Conservation (phyloP, 2,888 invertebrate genomes). For the Pardosa pseudoannulata region DNA sequence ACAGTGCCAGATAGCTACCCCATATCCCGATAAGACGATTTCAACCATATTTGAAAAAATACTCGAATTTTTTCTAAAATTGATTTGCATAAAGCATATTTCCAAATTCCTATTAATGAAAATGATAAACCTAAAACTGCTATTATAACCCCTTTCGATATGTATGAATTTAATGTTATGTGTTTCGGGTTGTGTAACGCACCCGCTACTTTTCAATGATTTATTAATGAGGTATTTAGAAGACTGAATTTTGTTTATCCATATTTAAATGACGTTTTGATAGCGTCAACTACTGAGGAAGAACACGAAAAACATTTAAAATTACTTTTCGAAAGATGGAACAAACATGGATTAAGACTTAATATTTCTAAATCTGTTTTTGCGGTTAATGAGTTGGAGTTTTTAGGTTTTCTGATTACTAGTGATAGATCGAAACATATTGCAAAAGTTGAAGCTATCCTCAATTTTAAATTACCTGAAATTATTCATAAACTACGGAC, state of each 20-base stretch:
- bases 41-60: slow-evolving; percentile 22
- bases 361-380: not conserved
- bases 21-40: slow-evolving; percentile 40
- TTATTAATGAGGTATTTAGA: too few relatives aligned
- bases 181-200: not conserved
- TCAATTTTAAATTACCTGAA: slow-evolving; percentile 27
- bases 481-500: slow-evolving; percentile 28
- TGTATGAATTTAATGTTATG: slow-evolving; percentile 16
- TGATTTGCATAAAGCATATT: slow-evolving; percentile 16
- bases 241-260: too few relatives aligned
- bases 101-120: slow-evolving; percentile 16
- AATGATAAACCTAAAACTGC: slow-evolving; percentile 17
- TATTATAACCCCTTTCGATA: not conserved
- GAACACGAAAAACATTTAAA: not conserved
- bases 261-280: too few relatives aligned
- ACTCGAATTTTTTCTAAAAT: slow-evolving; percentile 34
- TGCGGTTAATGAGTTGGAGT: not conserved
- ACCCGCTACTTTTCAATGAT: too few relatives aligned
- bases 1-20: slow-evolving; percentile 45
- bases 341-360: too few relatives aligned
- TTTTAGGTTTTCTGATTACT: not conserved
- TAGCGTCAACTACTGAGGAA: too few relatives aligned
- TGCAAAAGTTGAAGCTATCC: too few relatives aligned
- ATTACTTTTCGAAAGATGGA: too few relatives aligned
- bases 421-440: too few relatives aligned